phyloP scores from a whole-genome alignment of 2,888 invertebrate genomes.

The Harpagoxenus sublaevis region DNA sequence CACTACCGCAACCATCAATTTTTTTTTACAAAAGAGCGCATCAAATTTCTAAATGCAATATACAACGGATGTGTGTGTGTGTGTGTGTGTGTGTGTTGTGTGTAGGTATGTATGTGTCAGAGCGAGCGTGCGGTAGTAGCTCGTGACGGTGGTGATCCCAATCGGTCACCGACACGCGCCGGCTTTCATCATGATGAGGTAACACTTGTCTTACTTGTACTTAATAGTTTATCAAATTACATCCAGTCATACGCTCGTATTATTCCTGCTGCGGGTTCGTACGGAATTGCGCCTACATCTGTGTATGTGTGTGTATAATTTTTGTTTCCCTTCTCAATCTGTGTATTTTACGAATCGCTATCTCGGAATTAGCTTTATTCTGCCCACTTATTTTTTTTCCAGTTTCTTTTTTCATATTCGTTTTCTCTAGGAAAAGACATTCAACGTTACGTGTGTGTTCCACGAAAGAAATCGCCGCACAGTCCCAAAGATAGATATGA shows the following conservation, averaged over 20 bases:
- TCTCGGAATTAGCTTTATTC: conserved; percentile 25
- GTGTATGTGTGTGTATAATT: background rate
- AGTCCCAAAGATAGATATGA: conserved; percentile 81
- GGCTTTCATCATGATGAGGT: conserved; percentile 86
- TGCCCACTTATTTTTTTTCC: conserved; percentile 26
- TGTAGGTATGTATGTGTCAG: conserved; percentile 72
- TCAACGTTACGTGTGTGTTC: conserved; percentile 81
- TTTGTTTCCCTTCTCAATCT: conserved; percentile 26
- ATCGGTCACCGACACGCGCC: conserved; percentile 72
- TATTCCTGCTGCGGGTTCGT: conserved; percentile 83
- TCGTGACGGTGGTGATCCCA: conserved; percentile 66
- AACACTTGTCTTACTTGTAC: conserved; percentile 87
- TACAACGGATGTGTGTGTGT: conserved; percentile 79
- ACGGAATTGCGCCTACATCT: conserved; percentile 64
- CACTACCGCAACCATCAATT: conserved; percentile 67
- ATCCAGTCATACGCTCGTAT: conserved; percentile 86
- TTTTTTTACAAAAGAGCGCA: conserved; percentile 74
- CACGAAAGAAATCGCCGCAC: conserved; percentile 78
- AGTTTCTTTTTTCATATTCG: conserved; percentile 55
- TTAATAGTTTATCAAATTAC: conserved; percentile 85
- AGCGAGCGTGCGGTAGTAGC: conserved; percentile 78
- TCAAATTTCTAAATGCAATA: conserved; percentile 81
- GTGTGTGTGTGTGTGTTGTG: conserved; percentile 20
- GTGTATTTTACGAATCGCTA: conserved; percentile 21
- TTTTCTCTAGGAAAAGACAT: conserved; percentile 80